phyloP scores from a whole-genome alignment of 2,113 vertebrate species.

The Thunnus maccoyii region DNA sequence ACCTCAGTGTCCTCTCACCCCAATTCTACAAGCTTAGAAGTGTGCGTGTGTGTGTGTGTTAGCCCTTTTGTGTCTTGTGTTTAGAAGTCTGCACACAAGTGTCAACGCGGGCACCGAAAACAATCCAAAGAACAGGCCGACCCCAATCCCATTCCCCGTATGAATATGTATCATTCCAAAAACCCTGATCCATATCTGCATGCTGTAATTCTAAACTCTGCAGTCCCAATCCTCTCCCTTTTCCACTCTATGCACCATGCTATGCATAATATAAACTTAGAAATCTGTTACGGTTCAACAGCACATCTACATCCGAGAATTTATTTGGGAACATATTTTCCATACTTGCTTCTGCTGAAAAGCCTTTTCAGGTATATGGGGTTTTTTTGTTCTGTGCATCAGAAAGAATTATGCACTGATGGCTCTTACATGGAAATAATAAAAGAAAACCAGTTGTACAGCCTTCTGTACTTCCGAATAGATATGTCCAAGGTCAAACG shows the following conservation, averaged over 20 bases:
- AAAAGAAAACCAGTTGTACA: background rate
- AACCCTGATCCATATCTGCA: slow-evolving; percentile 79
- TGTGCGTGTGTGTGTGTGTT: background rate
- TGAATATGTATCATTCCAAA: slow-evolving; percentile 80
- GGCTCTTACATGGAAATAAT: slow-evolving; percentile 24
- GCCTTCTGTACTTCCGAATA: slow-evolving; percentile 28
- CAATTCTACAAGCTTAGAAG: background rate
- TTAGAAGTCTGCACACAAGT: slow-evolving; percentile 53
- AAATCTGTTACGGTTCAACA: slow-evolving; percentile 64
- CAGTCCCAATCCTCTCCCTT: slow-evolving; percentile 13
- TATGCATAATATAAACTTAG: slow-evolving; percentile 67
- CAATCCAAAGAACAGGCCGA: slow-evolving; percentile 76
- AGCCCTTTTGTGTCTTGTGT: slow-evolving; percentile 31
- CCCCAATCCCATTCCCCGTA: slow-evolving; percentile 77
- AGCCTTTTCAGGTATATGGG: slow-evolving; percentile 23
- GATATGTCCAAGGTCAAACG: slow-evolving; percentile 54
- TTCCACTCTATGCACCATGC: slow-evolving; percentile 51
- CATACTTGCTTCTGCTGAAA: slow-evolving; percentile 33
- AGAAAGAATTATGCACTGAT: slow-evolving; percentile 18
- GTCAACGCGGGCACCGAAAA: slow-evolving; percentile 57
- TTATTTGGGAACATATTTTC: slow-evolving; percentile 43
- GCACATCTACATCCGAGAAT: slow-evolving; percentile 57
- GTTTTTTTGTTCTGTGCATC: slow-evolving; percentile 10
- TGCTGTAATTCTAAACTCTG: slow-evolving; percentile 67
- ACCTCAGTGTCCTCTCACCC: slow-evolving; percentile 32